phyloP scores from a whole-genome alignment of 1,140 invertebrate genomes.

The Platyscapa corneri region DNA sequence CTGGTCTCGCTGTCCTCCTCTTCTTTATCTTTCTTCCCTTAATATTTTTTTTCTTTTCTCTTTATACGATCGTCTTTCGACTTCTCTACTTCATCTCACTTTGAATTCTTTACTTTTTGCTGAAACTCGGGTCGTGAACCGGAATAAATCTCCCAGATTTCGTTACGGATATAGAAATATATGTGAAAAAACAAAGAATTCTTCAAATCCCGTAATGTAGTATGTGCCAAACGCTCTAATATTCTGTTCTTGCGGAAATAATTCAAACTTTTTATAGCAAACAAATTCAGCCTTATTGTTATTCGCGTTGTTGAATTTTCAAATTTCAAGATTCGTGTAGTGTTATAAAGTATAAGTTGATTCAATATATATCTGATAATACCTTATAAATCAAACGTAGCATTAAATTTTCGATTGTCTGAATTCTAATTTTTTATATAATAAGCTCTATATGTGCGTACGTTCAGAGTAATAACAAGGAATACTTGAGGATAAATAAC shows the following conservation, averaged over 20 bases:
- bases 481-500: too few species aligned
- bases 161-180: constrained; percentile 9
- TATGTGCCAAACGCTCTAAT: neutral
- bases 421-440: too few species aligned
- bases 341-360: too few species aligned
- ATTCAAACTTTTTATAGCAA: neutral
- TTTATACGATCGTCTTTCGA: neutral
- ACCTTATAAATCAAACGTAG: too few species aligned
- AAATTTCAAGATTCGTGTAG: too few species aligned
- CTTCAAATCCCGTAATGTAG: neutral
- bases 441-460: too few species aligned
- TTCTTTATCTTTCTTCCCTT: neutral
- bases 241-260: neutral
- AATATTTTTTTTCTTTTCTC: neutral
- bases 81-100: constrained; percentile 27
- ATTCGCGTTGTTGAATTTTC: neutral
- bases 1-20: neutral
- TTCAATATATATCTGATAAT: too few species aligned
- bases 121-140: neutral
- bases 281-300: neutral
- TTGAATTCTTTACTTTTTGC: constrained; percentile 22
- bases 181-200: constrained; percentile 11
- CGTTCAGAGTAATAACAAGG: too few species aligned
- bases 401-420: too few species aligned
- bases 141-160: constrained; percentile 32